phyloP scores from a whole-genome alignment of 2,113 vertebrate species.

The Xyrauchen texanus region DNA sequence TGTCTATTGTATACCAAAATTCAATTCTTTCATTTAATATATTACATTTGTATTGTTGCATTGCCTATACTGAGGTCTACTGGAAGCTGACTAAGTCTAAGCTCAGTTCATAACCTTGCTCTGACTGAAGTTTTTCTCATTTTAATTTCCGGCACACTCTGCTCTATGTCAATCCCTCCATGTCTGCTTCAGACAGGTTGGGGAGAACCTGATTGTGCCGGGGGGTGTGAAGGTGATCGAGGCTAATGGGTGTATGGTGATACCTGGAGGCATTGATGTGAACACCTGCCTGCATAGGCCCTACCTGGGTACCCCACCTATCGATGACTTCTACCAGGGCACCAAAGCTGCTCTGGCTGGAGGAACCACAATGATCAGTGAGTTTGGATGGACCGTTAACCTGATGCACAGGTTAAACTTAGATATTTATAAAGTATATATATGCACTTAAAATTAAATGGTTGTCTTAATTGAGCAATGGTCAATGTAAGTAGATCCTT shows the following conservation, averaged over 20 bases:
- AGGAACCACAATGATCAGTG: conserved; percentile 97
- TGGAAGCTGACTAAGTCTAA: too few species aligned
- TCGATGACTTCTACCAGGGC: conserved; percentile 93
- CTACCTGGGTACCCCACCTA: conserved; percentile 79
- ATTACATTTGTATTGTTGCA: too few species aligned
- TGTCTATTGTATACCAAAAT: too few species aligned
- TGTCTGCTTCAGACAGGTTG: conserved; percentile 84
- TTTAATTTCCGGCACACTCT: background rate
- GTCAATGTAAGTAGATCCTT: background rate
- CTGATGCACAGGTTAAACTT: too few species aligned
- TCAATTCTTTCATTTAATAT: too few species aligned
- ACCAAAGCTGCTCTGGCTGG: conserved; percentile 89
- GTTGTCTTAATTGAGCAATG: background rate
- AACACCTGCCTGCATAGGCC: conserved; percentile 93
- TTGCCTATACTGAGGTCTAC: too few species aligned
- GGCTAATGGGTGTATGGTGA: conserved; percentile 88
- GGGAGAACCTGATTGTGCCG: conserved; percentile 89
- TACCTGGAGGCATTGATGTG: conserved; percentile 93
- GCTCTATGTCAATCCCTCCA: background rate
- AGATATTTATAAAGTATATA: too few species aligned
- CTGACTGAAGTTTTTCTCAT: background rate
- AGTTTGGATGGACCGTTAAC: conserved; percentile 60
- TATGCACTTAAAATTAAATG: background rate
- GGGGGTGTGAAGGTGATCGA: conserved; percentile 89
- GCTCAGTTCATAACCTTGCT: too few species aligned